Conservation (phyloP, 2,797 vertebrate genomes). For the Heliangelus exortis region DNA sequence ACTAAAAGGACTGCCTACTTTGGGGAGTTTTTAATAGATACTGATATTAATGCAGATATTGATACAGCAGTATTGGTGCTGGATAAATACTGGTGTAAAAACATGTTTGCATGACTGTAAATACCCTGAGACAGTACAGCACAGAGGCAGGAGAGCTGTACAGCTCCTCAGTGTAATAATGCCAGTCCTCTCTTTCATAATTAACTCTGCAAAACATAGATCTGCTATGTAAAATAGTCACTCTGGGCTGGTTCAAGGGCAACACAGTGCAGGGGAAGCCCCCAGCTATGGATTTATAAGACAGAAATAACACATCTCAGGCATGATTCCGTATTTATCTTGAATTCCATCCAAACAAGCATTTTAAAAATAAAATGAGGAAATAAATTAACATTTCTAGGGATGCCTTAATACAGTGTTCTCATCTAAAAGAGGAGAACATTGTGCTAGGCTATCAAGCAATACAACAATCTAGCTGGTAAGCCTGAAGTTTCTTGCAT, state of each 20-base stretch:
- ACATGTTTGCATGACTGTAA: neutral
- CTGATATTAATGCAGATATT: neutral
- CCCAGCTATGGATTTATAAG: neutral
- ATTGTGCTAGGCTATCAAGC: neutral
- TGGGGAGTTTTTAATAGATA: neutral
- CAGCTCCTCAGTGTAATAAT: neutral
- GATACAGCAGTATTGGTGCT: neutral
- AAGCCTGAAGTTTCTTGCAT: neutral
- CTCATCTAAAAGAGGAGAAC: neutral
- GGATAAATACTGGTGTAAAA: neutral
- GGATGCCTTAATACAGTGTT: too few species aligned
- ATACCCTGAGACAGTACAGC: neutral
- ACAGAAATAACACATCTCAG: neutral
- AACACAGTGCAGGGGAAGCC: neutral
- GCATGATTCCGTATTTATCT: neutral
- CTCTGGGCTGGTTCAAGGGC: neutral
- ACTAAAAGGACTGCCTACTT: neutral
- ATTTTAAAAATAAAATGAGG: slow-evolving; percentile 3
- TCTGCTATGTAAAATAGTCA: neutral
- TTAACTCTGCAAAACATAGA: neutral
- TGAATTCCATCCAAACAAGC: neutral
- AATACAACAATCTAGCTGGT: neutral
- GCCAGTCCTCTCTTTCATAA: neutral
- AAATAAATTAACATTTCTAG: neutral
- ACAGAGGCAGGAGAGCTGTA: neutral